A percentile compares a stretch with the other conserved stretches of the same genome.
Conservation (phyloP, 1,140 invertebrate species). For the Pinna nobilis region DNA sequence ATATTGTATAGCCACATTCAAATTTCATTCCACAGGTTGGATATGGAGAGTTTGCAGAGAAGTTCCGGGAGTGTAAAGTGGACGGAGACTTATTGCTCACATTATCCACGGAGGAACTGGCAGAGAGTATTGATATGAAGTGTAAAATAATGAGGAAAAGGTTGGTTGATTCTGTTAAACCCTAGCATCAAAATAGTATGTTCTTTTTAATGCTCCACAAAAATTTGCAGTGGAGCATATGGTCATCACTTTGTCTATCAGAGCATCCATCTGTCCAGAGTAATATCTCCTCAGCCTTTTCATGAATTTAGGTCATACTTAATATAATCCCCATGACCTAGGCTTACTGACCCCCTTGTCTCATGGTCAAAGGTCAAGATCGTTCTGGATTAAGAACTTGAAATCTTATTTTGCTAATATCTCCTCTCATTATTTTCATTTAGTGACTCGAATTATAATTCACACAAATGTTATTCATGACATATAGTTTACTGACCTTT, state of each 20-base stretch:
- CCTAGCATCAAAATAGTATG: background rate
- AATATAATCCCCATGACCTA: too few relatives aligned
- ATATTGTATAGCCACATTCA: too few relatives aligned
- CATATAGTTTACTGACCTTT: too few relatives aligned
- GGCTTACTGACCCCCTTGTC: too few relatives aligned
- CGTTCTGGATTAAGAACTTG: too few relatives aligned
- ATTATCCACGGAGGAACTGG: constrained; percentile 93
- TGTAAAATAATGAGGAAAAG: constrained; percentile 95
- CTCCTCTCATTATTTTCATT: too few relatives aligned
- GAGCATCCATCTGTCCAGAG: background rate
- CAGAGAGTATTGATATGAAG: constrained; percentile 92
- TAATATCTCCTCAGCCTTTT: background rate
- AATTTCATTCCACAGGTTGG: constrained; percentile 83
- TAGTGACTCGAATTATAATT: too few relatives aligned
- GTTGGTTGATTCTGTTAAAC: constrained; percentile 70
- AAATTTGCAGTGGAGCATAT: background rate
- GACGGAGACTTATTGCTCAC: constrained; percentile 98
- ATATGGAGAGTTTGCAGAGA: constrained; percentile 87
- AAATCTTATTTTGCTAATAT: too few relatives aligned
- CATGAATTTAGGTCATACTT: background rate
- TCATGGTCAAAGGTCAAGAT: too few relatives aligned
- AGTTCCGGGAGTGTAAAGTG: constrained; percentile 93
- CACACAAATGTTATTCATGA: too few relatives aligned
- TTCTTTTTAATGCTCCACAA: background rate
- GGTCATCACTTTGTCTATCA: background rate